Conservation (phyloP, 2,113 vertebrate species). For the Phrynosoma blainvillii region DNA sequence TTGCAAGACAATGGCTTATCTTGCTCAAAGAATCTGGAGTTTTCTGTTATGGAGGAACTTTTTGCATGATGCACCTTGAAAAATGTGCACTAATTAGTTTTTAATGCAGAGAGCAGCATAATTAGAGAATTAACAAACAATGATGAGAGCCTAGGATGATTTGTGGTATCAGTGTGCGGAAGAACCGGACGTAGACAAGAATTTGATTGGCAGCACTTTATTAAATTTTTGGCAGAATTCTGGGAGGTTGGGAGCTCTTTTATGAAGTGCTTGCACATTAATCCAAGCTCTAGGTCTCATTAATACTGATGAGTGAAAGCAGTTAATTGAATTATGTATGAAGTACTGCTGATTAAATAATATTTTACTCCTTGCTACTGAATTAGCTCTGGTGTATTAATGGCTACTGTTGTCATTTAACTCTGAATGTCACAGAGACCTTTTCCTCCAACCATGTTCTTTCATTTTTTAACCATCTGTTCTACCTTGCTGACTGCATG, state of each 20-base stretch:
- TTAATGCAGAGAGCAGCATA: slow-evolving; percentile 75
- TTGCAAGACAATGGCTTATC: neutral
- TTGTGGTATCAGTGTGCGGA: slow-evolving; percentile 72
- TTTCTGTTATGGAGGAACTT: neutral
- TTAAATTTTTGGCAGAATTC: slow-evolving; percentile 76
- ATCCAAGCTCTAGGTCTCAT: slow-evolving; percentile 73
- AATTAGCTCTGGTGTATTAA: slow-evolving; percentile 77
- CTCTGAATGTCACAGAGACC: slow-evolving; percentile 70
- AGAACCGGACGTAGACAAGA: slow-evolving; percentile 61
- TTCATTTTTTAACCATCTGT: slow-evolving; percentile 62
- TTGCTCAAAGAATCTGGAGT: neutral
- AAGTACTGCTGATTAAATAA: slow-evolving; percentile 82
- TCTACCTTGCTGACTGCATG: slow-evolving; percentile 36
- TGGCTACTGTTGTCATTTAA: slow-evolving; percentile 69
- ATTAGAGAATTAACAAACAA: slow-evolving; percentile 77
- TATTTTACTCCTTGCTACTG: slow-evolving; percentile 78
- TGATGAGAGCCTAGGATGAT: slow-evolving; percentile 64
- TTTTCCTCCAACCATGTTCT: slow-evolving; percentile 61
- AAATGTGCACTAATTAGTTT: slow-evolving; percentile 70
- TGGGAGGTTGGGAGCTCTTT: slow-evolving; percentile 74
- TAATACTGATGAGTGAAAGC: slow-evolving; percentile 81
- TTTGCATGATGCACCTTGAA: slow-evolving; percentile 36
- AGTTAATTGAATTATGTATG: slow-evolving; percentile 86
- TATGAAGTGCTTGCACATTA: slow-evolving; percentile 74
- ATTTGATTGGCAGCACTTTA: slow-evolving; percentile 79